These are phyloP conservation scores for Bombyx mandarina DNA, from an alignment of 1,140 invertebrate genomes.

Conservation along the genomic window DNA sequence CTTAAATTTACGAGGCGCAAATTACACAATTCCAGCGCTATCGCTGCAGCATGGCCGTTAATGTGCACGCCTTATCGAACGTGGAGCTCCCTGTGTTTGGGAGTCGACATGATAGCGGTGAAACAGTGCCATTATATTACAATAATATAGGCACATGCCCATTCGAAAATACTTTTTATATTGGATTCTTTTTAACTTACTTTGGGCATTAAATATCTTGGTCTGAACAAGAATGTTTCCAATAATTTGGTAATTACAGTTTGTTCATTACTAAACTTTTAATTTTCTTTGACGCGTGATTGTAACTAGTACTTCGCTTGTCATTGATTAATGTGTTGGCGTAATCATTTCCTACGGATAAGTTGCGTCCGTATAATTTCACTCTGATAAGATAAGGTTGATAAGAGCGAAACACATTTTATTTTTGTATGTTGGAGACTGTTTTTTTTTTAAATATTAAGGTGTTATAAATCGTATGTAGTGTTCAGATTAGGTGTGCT, in stretches of 20 bases:
- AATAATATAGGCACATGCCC: too few relatives aligned
- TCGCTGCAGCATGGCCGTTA: constrained; percentile 57
- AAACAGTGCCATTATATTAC: too few relatives aligned
- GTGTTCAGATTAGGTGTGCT: too few relatives aligned
- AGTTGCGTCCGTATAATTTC: constrained; percentile 53
- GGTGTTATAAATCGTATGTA: background rate
- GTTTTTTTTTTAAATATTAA: background rate
- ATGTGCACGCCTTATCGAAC: constrained; percentile 66
- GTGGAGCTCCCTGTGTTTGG: constrained; percentile 18
- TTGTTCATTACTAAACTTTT: too few relatives aligned
- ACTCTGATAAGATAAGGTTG: constrained; percentile 51
- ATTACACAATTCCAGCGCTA: constrained; percentile 64
- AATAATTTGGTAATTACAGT: too few relatives aligned
- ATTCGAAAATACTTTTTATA: too few relatives aligned
- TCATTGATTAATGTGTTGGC: constrained; percentile 45
- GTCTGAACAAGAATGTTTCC: too few relatives aligned
- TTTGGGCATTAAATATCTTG: too few relatives aligned
- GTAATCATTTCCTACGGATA: constrained; percentile 47
- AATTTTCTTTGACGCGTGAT: too few relatives aligned
- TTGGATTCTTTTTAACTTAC: too few relatives aligned
- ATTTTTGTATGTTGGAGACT: background rate
- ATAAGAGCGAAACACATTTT: constrained; percentile 24
- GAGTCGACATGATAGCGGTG: background rate
- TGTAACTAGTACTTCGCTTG: too few relatives aligned
- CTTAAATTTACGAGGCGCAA: constrained; percentile 68